Evolutionary conservation across 2,113 vertebrate species (phyloP).

Genomic region (Carassius carassius): DNA sequence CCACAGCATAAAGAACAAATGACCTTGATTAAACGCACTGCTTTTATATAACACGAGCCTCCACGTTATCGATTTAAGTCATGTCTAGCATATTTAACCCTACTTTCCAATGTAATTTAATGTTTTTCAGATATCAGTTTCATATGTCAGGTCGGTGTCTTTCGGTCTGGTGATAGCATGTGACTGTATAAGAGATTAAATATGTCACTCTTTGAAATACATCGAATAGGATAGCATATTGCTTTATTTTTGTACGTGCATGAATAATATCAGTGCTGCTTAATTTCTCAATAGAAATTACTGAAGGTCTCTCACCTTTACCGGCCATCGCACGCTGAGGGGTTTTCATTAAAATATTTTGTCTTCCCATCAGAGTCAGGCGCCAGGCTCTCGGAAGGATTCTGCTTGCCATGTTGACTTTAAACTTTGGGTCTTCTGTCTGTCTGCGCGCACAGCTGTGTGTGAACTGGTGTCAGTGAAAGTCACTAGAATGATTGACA

Average conservation of each 20-base stretch:
- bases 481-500: conserved; percentile 56
- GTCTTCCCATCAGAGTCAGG: conserved; percentile 46
- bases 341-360: conserved; percentile 1
- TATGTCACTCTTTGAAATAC: not conserved
- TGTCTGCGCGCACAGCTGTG: not conserved
- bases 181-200: not conserved
- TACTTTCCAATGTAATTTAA: not conserved
- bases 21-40: conserved; percentile 67
- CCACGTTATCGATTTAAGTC: not conserved
- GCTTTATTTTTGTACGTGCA: not conserved
- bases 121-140: not conserved
- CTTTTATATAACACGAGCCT: not conserved
- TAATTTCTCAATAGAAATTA: not conserved
- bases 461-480: conserved; percentile 35
- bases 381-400: conserved; percentile 63
- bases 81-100: not conserved
- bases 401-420: conserved; percentile 65
- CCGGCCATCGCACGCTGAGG: conserved; percentile 57
- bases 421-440: not conserved
- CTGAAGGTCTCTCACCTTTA: conserved; percentile 50
- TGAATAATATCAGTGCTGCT: not conserved
- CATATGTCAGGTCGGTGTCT: not conserved
- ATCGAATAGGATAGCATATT: not conserved
- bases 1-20: conserved; percentile 53
- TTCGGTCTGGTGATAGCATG: not conserved